Percentiles rank a stretch among this genome's conserved stretches.
These are phyloP conservation scores for Microtus ochrogaster DNA, from an alignment of 2,113 vertebrate genomes.

Conservation along the genomic window DNA sequence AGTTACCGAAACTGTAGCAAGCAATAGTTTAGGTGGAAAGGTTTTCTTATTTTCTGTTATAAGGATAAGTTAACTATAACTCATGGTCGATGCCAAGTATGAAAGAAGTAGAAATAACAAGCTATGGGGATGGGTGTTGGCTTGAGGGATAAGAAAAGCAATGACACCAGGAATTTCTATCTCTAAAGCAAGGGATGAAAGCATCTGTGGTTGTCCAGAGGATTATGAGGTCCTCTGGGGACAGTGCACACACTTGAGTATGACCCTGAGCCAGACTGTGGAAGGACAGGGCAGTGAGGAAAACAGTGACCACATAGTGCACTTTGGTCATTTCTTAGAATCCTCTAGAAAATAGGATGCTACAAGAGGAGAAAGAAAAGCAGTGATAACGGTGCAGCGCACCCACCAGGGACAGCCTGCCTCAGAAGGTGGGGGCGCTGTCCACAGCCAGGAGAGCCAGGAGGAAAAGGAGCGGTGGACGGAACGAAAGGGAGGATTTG, in stretches of 20 bases:
- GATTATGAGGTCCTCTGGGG: background rate
- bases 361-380: background rate
- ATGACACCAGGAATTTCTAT: background rate
- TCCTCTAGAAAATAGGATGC: background rate
- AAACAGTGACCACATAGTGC: background rate
- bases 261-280: background rate
- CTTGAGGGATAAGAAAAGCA: background rate
- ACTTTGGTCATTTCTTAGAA: constrained; percentile 6
- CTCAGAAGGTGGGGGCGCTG: background rate
- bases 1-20: constrained; percentile 28
- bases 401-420: background rate
- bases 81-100: background rate
- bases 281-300: background rate
- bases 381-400: background rate
- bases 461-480: background rate
- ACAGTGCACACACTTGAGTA: background rate
- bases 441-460: background rate
- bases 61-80: background rate
- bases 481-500: too few relatives aligned
- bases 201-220: background rate
- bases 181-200: background rate
- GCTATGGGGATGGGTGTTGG: background rate
- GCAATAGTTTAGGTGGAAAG: background rate
- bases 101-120: background rate
- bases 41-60: background rate